Percentiles rank a stretch among this genome's conserved stretches.
These are phyloP conservation scores for Leptoclinus maculatus DNA, from an alignment of 2,797 vertebrate species.

Conservation along the genomic window DNA sequence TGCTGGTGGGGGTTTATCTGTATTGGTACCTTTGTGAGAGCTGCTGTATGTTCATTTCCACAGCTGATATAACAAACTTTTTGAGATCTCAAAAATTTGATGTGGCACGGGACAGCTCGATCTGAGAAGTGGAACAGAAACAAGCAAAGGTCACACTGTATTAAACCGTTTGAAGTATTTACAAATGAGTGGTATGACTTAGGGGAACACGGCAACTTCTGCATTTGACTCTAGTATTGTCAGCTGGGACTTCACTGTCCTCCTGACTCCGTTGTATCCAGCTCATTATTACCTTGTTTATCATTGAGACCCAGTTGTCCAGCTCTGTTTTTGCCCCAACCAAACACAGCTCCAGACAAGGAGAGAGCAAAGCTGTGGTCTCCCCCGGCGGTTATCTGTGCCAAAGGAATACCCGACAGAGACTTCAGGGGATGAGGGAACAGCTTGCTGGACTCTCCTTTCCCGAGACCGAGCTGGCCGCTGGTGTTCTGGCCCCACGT, in stretches of 20 bases:
- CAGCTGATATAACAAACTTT: conserved; percentile 98
- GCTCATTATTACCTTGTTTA: conserved; percentile 83
- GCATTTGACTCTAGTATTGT: neutral
- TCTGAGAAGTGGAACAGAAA: conserved; percentile 78
- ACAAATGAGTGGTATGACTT: neutral
- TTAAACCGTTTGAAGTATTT: neutral
- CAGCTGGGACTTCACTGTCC: neutral
- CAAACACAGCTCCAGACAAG: conserved; percentile 91
- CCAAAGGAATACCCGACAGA: conserved; percentile 90
- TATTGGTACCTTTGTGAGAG: conserved; percentile 92
- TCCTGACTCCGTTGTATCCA: neutral
- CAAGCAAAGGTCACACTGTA: neutral
- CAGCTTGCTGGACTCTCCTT: conserved; percentile 84
- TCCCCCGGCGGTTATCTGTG: conserved; percentile 90
- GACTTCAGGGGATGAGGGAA: conserved; percentile 88
- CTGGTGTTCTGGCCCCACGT: conserved; percentile 91
- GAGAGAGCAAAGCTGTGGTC: conserved; percentile 93
- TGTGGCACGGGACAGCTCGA: conserved; percentile 94
- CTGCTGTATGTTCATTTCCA: conserved; percentile 96
- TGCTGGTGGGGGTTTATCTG: no score
- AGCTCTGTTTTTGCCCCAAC: conserved; percentile 91
- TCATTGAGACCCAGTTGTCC: conserved; percentile 93
- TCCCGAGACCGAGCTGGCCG: conserved; percentile 90
- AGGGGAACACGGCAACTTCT: neutral
- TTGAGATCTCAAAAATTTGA: conserved; percentile 94